Base-by-base conservation (phyloP, 2,113 vertebrate genomes). In the Scalopus aquaticus region DNA sequence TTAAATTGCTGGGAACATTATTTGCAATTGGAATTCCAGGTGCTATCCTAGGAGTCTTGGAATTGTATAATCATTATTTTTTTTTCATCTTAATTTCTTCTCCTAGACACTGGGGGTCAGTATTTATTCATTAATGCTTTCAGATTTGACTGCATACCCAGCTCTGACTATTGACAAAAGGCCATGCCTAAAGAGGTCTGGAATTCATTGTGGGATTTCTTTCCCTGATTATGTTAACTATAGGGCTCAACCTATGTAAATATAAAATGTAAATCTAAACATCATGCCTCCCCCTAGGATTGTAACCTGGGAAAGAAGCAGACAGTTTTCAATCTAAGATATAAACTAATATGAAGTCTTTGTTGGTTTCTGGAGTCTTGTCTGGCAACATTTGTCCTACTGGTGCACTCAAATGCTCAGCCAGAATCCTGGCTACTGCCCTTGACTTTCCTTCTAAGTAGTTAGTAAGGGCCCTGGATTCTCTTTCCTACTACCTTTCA, bases 61-160 rank as follows among this genome's bases (percentile, higher is more conserved):
- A 85, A 26, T 90, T 94, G 65, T 74, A 28, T 84, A 24, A 90
- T 60, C 60, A 90, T 81, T 62, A 39, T 30, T 85, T 80, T 30
- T 85, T 80, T 7, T 17, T 35, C 51, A 77, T 39, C 8, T 69
- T 91, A 87, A 76, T 92, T 96, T 96, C 97, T 91, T 26, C n/a
- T 79, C 49, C 30, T 39, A 65, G 79, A 95, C 97, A 96, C 97
- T 95, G 81, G 97, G 65, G 84, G 97, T 97, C 97, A 97, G 93
- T 97, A 85, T 97, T 96, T 87, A 88, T 72, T 92, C 95, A 97
- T 32, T 91, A 93, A 94, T 94, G 42, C 7, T 70, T 91, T 73
- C 16, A 7, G 19, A 42, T 81, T 54, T 92, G 64, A 28, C 91
- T 83, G 22, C 22, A 39, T 60, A n/a, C 12, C 39, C 51, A 22